Percentiles rank a stretch among this genome's conserved stretches.
Conservation (phyloP, 2,888 invertebrate species). For the Sinodicranocentrus sp. region DNA sequence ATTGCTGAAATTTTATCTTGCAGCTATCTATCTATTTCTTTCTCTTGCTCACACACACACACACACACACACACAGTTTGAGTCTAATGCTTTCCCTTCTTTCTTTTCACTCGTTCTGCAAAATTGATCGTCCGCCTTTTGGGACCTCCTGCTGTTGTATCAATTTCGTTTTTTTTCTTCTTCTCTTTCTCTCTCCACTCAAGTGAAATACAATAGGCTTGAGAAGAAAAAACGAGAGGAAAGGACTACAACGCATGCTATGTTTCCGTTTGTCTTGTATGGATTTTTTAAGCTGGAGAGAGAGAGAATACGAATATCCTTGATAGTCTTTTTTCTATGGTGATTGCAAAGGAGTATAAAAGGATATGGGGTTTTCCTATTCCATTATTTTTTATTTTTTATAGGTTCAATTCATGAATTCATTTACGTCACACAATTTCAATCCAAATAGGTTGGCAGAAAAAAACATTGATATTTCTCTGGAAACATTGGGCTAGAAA, state of each 20-base stretch:
- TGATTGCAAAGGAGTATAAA: no score
- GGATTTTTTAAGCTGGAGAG: no score
- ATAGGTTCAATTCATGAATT: conserved; percentile 2
- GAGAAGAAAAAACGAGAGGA: conserved; percentile 27
- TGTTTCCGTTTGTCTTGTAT: conserved; percentile 64
- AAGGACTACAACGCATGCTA: conserved; percentile 69
- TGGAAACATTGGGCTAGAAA: no score
- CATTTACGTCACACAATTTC: conserved; percentile 22
- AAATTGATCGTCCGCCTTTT: conserved; percentile 71
- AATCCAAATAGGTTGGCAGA: no score
- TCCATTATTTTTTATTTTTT: no score
- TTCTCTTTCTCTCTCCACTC: conserved; percentile 50
- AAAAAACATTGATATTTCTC: no score
- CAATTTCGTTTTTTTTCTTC: conserved; percentile 63
- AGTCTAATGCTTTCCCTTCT: conserved; percentile 42
- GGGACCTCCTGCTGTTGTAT: conserved; percentile 65
- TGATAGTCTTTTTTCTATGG: no score
- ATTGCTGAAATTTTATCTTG: conserved; percentile 65
- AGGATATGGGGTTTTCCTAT: no score
- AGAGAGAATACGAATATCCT: no score
- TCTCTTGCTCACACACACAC: conserved; percentile 29
- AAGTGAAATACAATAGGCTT: conserved; percentile 63
- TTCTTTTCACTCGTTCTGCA: conserved; percentile 58
- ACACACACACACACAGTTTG: conserved; percentile 29
- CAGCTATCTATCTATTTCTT: conserved; percentile 65